These are phyloP conservation scores for Pagetopsis macropterus DNA, from an alignment of 2,797 vertebrate genomes.

Conservation along the genomic window DNA sequence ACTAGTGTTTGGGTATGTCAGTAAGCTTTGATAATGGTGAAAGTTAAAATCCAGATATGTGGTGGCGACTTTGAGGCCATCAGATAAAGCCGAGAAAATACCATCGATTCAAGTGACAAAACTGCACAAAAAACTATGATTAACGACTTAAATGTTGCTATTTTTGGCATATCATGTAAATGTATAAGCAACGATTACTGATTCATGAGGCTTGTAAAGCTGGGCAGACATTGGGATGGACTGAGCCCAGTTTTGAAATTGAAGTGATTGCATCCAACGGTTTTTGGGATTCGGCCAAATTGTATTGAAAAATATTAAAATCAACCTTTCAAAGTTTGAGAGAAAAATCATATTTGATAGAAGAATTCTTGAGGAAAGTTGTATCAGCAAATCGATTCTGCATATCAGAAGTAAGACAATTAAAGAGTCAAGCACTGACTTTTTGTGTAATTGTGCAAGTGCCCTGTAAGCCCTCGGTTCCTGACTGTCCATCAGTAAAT, in stretches of 20 bases:
- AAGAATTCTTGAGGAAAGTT: background rate
- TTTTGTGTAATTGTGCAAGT: background rate
- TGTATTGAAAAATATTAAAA: background rate
- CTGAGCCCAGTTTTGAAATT: background rate
- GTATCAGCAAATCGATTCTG: background rate
- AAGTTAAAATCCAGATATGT: constrained; percentile 22
- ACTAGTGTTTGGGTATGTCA: constrained; percentile 33
- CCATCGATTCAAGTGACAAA: background rate
- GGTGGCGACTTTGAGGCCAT: background rate
- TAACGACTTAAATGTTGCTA: background rate
- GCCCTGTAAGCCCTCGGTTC: background rate
- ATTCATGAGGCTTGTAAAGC: background rate
- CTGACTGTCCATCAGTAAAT: background rate
- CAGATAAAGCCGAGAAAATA: background rate
- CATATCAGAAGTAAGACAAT: background rate
- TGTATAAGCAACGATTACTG: background rate
- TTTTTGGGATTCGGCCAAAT: background rate
- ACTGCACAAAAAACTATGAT: background rate
- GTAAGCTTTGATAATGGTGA: constrained; percentile 30
- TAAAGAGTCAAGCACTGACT: background rate
- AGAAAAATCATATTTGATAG: background rate
- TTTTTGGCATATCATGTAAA: background rate
- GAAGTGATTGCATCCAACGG: background rate
- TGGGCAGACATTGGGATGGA: background rate
- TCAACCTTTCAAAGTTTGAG: background rate